A percentile compares a stretch with the other conserved stretches of the same genome.
phyloP scores from a whole-genome alignment of 2,113 vertebrate genomes.

The Noctilio leporinus region DNA sequence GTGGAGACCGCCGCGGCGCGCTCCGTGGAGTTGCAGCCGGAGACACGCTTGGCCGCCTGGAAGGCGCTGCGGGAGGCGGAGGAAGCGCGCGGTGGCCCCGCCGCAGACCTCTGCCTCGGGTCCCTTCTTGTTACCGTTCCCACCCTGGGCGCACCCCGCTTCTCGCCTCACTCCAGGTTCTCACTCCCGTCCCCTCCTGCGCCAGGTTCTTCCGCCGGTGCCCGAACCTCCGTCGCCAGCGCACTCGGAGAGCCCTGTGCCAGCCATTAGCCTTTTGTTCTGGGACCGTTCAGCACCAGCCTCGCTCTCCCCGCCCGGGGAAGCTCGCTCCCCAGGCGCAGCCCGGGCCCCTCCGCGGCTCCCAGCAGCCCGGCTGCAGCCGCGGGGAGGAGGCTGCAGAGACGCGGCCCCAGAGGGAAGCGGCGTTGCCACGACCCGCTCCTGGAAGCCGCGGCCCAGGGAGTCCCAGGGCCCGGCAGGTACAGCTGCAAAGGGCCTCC shows the following conservation, averaged over 20 bases:
- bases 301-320: background rate
- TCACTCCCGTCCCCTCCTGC: background rate
- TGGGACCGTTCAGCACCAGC: constrained; percentile 5
- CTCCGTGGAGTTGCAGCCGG: constrained; percentile 76
- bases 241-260: constrained; percentile 30
- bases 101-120: constrained; percentile 47
- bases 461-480: background rate
- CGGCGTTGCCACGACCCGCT: background rate
- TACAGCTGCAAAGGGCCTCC: background rate
- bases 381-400: background rate
- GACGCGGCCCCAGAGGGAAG: background rate
- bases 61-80: constrained; percentile 64
- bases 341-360: constrained; percentile 36
- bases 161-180: constrained; percentile 50
- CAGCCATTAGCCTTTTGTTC: constrained; percentile 73
- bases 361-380: background rate
- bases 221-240: constrained; percentile 26
- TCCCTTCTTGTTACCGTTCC: constrained; percentile 31
- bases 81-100: constrained; percentile 65
- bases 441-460: background rate
- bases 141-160: background rate
- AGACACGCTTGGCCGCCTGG: constrained; percentile 76
- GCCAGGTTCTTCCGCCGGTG: background rate
- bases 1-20: constrained; percentile 50
- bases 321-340: constrained; percentile 41